These are phyloP conservation scores for Rhagophthalmus giganteus DNA, from an alignment of 2,888 invertebrate genomes.

Conservation along the genomic window DNA sequence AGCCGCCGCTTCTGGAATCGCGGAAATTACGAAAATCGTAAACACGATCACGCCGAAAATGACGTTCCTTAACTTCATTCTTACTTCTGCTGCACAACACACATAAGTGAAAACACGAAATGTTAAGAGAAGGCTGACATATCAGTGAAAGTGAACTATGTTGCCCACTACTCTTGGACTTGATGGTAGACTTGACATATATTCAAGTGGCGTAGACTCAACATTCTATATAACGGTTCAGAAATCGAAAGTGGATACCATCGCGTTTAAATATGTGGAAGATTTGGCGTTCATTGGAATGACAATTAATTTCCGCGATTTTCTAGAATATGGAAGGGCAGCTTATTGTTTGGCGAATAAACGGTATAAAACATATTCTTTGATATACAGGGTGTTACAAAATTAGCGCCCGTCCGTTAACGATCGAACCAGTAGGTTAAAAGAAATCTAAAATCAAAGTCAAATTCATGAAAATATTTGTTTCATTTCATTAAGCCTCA, in stretches of 20 bases:
- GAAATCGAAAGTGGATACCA: constrained; percentile 30
- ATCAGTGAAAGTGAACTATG: constrained; percentile 48
- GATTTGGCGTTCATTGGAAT: too few species aligned
- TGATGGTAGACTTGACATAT: constrained; percentile 30
- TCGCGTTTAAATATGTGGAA: too few species aligned
- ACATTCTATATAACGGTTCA: constrained; percentile 22
- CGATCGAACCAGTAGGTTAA: too few species aligned
- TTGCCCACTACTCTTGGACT: constrained; percentile 45
- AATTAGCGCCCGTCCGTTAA: too few species aligned
- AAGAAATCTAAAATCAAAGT: too few species aligned
- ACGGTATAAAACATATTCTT: too few species aligned
- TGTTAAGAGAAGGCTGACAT: constrained; percentile 32
- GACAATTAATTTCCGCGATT: too few species aligned
- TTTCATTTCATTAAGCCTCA: too few species aligned
- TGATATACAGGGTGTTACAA: too few species aligned
- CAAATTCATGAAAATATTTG: too few species aligned
- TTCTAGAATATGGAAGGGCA: too few species aligned
- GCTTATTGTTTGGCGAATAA: too few species aligned
- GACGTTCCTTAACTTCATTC: constrained; percentile 41
- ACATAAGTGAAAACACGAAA: constrained; percentile 37
- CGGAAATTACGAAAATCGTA: constrained; percentile 15
- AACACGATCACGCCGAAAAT: constrained; percentile 29
- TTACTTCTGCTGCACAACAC: constrained; percentile 25
- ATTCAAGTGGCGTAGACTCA: constrained; percentile 22
- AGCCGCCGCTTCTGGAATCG: constrained; percentile 37